Conservation (phyloP, 2,888 invertebrate species). For the Plutella xylostella region DNA sequence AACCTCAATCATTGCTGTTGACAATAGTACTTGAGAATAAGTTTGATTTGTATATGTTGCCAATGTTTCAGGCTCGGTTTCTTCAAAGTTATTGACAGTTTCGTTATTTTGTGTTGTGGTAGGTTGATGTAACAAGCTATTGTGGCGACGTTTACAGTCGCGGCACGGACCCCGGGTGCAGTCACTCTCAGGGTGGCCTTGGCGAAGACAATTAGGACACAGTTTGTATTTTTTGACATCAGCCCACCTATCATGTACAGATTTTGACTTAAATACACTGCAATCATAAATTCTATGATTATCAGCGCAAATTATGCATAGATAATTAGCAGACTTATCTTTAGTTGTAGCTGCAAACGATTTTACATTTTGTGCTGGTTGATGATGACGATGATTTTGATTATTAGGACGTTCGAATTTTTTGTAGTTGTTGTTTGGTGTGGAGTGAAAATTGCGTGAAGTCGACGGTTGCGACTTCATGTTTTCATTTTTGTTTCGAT, state of each 20-base stretch:
- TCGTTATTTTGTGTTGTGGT: not conserved
- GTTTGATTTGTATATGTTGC: too few species aligned
- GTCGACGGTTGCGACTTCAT: too few species aligned
- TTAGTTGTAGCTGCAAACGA: not conserved
- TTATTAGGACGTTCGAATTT: not conserved
- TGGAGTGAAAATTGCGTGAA: not conserved
- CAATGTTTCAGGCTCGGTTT: too few species aligned
- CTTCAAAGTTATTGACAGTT: too few species aligned
- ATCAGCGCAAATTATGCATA: slow-evolving; percentile 8
- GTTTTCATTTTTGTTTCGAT: slow-evolving; percentile 2
- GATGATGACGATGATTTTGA: not conserved
- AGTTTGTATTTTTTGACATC: slow-evolving; percentile 6
- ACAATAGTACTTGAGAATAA: slow-evolving; percentile 13
- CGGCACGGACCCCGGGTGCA: not conserved
- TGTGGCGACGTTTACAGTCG: not conserved
- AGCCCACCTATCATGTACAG: slow-evolving; percentile 1
- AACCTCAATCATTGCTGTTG: slow-evolving; percentile 14
- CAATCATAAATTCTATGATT: slow-evolving; percentile 12
- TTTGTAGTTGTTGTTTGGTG: too few species aligned
- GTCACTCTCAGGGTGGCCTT: not conserved
- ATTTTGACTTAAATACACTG: slow-evolving; percentile 6
- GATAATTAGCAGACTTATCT: too few species aligned
- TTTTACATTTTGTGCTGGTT: too few species aligned
- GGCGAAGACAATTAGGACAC: slow-evolving; percentile 7
- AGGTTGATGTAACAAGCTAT: not conserved